Conservation (phyloP, 2,113 vertebrate species). For the Campylorhamphus procurvoides region DNA sequence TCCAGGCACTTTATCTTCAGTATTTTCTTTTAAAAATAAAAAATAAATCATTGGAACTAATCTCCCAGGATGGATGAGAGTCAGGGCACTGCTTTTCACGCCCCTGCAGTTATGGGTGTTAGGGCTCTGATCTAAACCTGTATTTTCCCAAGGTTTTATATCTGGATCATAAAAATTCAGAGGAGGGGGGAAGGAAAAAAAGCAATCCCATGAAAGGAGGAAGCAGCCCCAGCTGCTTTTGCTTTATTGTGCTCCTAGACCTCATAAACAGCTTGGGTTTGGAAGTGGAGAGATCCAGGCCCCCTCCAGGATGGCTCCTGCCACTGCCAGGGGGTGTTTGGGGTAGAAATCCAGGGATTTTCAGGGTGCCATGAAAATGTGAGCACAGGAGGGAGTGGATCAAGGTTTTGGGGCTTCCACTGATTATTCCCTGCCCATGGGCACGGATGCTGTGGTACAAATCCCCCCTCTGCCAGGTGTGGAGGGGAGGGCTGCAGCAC, state of each 20-base stretch:
- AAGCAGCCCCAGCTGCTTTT: constrained; percentile 4
- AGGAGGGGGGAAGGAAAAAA: background rate
- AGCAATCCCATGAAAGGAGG: background rate
- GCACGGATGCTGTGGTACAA: background rate
- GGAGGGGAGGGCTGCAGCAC: background rate
- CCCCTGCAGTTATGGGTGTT: background rate
- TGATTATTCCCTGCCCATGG: background rate
- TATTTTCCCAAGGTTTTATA: background rate
- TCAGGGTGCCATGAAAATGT: background rate
- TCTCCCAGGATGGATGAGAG: background rate
- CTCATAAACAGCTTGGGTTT: constrained; percentile 1
- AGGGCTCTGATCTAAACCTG: background rate
- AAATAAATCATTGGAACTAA: background rate
- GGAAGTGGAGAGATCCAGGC: background rate
- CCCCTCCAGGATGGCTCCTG: background rate
- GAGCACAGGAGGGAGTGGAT: rapidly evolving
- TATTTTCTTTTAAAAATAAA: background rate
- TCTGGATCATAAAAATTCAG: background rate
- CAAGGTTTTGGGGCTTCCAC: background rate
- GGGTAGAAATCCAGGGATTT: background rate
- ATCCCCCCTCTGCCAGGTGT: background rate
- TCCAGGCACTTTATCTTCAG: background rate
- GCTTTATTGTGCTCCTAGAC: background rate
- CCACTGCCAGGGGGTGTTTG: background rate
- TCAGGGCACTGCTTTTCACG: background rate